A percentile compares a stretch with the other conserved stretches of the same genome.
phyloP scores from a whole-genome alignment of 2,797 vertebrate species.

The Knipowitschia caucasica region DNA sequence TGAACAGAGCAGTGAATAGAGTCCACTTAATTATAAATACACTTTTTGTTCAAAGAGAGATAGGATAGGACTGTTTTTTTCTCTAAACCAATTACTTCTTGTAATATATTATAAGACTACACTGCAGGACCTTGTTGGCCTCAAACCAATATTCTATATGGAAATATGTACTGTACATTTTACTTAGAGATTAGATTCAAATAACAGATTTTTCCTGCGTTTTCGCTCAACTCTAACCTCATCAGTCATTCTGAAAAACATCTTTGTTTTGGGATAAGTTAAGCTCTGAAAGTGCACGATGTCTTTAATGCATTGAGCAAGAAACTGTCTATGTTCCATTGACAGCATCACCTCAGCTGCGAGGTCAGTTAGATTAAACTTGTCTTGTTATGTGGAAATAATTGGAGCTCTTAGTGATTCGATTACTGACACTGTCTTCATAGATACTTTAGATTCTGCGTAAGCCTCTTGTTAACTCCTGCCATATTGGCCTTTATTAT shows the following conservation, averaged over 20 bases:
- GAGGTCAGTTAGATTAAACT: slow-evolving; percentile 54
- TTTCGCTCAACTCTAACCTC: not conserved
- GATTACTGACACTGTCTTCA: slow-evolving; percentile 42
- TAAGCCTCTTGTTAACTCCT: not conserved
- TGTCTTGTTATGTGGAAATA: slow-evolving; percentile 44
- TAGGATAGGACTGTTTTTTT: too few species aligned
- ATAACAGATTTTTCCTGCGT: not conserved
- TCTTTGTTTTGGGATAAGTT: not conserved
- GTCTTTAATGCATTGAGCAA: not conserved
- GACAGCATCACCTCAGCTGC: slow-evolving; percentile 48
- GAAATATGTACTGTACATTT: too few species aligned
- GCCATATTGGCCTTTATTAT: not conserved
- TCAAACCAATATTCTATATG: too few species aligned
- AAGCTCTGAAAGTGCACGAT: not conserved
- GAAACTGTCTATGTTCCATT: slow-evolving; percentile 59
- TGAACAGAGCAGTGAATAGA: too few species aligned
- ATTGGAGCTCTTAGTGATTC: slow-evolving; percentile 36
- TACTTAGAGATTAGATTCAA: too few species aligned
- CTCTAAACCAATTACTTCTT: too few species aligned
- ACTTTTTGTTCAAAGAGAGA: too few species aligned
- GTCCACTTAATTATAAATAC: too few species aligned
- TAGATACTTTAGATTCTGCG: slow-evolving; percentile 24
- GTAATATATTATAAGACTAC: too few species aligned
- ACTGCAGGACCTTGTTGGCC: too few species aligned
- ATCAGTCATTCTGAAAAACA: not conserved